Evolutionary conservation across 2,113 vertebrate genomes (phyloP).

Genomic region (Hemichromis elongatus): DNA sequence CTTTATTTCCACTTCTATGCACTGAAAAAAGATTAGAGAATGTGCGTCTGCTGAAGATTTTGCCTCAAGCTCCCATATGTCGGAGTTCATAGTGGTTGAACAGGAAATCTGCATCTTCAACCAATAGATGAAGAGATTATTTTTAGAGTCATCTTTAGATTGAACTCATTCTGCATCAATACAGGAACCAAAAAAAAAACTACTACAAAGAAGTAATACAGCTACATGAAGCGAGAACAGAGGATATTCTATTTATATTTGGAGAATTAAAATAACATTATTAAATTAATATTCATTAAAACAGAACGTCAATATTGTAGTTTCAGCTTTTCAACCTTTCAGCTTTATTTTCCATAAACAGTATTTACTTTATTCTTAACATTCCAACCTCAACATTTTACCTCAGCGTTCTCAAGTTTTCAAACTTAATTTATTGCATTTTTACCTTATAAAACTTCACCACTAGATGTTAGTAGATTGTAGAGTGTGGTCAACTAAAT

Average conservation of each 20-base stretch:
- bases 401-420: neutral
- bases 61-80: neutral
- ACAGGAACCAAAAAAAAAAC: neutral
- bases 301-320: neutral
- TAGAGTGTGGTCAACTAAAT: neutral
- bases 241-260: neutral
- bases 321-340: neutral
- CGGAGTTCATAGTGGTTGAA: neutral
- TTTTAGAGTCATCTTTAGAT: neutral
- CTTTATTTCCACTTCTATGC: neutral
- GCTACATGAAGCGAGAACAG: neutral
- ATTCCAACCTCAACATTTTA: neutral
- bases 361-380: neutral
- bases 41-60: neutral
- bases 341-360: neutral
- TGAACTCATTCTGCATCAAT: neutral
- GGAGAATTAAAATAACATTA: neutral
- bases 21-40: neutral
- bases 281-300: neutral
- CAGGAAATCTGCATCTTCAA: neutral
- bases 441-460: neutral
- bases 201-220: neutral
- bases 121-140: neutral
- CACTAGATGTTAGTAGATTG: neutral
- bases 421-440: neutral